Conservation (phyloP, 2,888 invertebrate genomes). For the Polydrusus tereticollis region DNA sequence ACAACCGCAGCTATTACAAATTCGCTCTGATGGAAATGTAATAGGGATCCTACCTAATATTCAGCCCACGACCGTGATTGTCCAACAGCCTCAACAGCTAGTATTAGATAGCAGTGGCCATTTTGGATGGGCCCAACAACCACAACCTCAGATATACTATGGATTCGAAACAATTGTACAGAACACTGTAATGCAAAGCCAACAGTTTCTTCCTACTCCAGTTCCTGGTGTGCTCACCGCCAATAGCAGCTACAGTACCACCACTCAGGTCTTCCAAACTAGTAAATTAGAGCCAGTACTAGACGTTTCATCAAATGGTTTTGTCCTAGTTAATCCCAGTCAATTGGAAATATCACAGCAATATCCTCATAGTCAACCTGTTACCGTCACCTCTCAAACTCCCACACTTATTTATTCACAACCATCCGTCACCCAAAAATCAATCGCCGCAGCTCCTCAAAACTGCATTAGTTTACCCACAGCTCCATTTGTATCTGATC, state of each 20-base stretch:
- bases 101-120: slow-evolving; percentile 65
- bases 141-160: slow-evolving; percentile 76
- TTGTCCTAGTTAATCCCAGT: slow-evolving; percentile 75
- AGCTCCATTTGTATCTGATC: slow-evolving; percentile 69
- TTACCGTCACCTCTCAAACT: slow-evolving; percentile 52
- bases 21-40: slow-evolving; percentile 66
- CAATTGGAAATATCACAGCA: slow-evolving; percentile 66
- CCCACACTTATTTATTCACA: slow-evolving; percentile 56
- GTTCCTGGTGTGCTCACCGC: slow-evolving; percentile 85
- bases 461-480: slow-evolving; percentile 74
- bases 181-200: slow-evolving; percentile 91
- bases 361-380: slow-evolving; percentile 43
- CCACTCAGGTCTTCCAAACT: slow-evolving; percentile 87
- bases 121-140: slow-evolving; percentile 65
- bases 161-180: slow-evolving; percentile 89
- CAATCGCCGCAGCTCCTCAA: slow-evolving; percentile 60
- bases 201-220: slow-evolving; percentile 85
- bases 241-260: slow-evolving; percentile 87
- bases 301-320: slow-evolving; percentile 78
- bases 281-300: slow-evolving; percentile 87
- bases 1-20: slow-evolving; percentile 66
- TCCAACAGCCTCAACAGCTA: slow-evolving; percentile 64
- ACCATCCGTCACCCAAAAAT: slow-evolving; percentile 52
- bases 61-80: slow-evolving; percentile 63
- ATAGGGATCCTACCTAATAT: slow-evolving; percentile 63